Evolutionary conservation across 2,113 vertebrate genomes (phyloP), one percentile per base, ranked within the genome.

Genomic region (Phaetusa simplex): DNA sequence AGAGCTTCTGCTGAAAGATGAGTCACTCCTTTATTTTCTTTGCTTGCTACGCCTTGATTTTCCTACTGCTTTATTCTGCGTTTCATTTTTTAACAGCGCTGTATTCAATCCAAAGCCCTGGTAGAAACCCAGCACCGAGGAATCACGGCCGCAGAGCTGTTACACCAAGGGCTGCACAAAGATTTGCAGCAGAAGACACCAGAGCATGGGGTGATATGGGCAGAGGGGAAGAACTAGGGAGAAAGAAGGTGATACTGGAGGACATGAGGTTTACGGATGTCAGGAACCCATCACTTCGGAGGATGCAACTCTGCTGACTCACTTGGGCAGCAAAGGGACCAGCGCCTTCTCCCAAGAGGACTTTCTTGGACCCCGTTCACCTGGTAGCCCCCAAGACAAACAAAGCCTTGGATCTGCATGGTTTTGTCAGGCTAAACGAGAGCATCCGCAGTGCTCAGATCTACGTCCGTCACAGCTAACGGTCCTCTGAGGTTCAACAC

Each of bases 401-500:
- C 0, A 1, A 11, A 71, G 66, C 1, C 69, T 49, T 49, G 47
- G 47, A 49, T 49, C 21, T 1, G 23, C 1, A 11, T 12, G 67
- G 71, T 38, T 71, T 76, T 53, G 8, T 22, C 5, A n/a, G 56
- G 40, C 65, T 11, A 21, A 73, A 38, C 0, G 0, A 16, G 71
- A 86, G 30, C 56, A 62, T 21, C 50, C 24, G 7, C 14, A 23
- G 47, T 4, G 58, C 79, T 50, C 4, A 2, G 19, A 21, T 16
- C 30, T 8, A 5, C 23, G 43, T 23, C 20, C 43, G 30, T 20
- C 3, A 34, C 15, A 43, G 18, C 56, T 8, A 23, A 49, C 55
- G 26, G 6, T 19, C 53, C 52, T 29, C 59, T 1, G 4, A 34
- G 26, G 53, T 15, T 29, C 59, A 55, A 55, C 47, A 34, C 76